phyloP scores from a whole-genome alignment of 2,113 vertebrate genomes.

The Myotis yumanensis region DNA sequence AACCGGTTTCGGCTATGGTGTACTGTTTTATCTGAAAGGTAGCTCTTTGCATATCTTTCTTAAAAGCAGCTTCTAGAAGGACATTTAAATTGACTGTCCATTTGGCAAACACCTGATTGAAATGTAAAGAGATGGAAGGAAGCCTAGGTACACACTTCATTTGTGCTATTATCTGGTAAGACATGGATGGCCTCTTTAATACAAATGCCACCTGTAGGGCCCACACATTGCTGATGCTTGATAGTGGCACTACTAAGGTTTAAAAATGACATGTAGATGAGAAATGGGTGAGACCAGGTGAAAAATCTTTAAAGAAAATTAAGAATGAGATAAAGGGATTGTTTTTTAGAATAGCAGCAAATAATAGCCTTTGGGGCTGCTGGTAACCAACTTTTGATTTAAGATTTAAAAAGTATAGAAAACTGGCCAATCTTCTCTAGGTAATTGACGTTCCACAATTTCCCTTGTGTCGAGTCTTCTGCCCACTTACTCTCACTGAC shows the following conservation, averaged over 20 bases:
- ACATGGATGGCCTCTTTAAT: neutral
- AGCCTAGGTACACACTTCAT: neutral
- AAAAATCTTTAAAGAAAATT: conserved; percentile 36
- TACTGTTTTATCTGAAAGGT: conserved; percentile 15
- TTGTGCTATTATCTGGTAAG: conserved; percentile 14
- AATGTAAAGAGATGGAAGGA: conserved; percentile 30
- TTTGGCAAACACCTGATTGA: conserved; percentile 37
- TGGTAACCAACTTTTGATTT: neutral
- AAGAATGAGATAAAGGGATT: neutral
- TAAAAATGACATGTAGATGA: conserved; percentile 12
- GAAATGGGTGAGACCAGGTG: neutral
- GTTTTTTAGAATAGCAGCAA: conserved; percentile 7
- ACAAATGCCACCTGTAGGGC: conserved; percentile 62
- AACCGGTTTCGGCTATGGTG: too few relatives aligned
- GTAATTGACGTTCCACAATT: too few relatives aligned
- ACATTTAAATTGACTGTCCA: conserved; percentile 40
- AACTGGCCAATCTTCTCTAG: neutral
- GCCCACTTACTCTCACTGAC: too few relatives aligned
- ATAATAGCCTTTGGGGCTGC: neutral
- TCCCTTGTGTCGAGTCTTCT: too few relatives aligned
- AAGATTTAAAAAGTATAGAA: neutral
- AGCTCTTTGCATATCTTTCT: neutral
- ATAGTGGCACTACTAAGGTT: neutral
- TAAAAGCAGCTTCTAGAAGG: conserved; percentile 18
- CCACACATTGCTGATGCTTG: neutral